phyloP scores from a whole-genome alignment of 2,888 invertebrate species.

The Eupithecia exiguata region DNA sequence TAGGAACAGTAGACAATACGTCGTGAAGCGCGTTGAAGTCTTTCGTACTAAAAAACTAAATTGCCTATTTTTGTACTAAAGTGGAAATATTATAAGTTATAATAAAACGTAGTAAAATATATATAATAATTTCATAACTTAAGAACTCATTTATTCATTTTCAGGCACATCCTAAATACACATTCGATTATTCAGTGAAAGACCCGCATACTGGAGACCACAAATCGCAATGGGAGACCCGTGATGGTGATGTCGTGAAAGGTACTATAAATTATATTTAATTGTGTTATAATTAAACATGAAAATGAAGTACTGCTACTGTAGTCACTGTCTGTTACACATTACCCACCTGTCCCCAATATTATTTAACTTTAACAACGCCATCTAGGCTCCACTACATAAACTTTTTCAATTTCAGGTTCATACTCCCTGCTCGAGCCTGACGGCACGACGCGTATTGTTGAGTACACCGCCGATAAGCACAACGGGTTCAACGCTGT shows the following conservation, averaged over 20 bases:
- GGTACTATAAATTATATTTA: constrained; percentile 56
- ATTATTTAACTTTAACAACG: constrained; percentile 9
- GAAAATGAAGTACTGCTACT: not conserved
- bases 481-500: constrained; percentile 79
- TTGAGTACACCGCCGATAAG: constrained; percentile 81
- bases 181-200: constrained; percentile 85
- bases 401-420: constrained; percentile 55
- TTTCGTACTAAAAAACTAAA: not conserved
- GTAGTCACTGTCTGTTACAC: not conserved
- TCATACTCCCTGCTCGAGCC: constrained; percentile 80
- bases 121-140: constrained; percentile 15
- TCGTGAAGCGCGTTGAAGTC: not conserved
- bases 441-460: constrained; percentile 80
- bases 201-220: constrained; percentile 86
- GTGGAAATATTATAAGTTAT: not conserved
- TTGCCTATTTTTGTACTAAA: not conserved
- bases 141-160: constrained; percentile 45
- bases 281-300: too few species aligned
- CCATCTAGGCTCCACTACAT: constrained; percentile 29
- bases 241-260: constrained; percentile 85
- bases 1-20: not conserved
- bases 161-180: constrained; percentile 84
- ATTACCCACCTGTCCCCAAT: not conserved
- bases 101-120: too few species aligned
- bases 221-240: constrained; percentile 84